Conservation (phyloP, 2,113 vertebrate genomes). For the Willisornis vidua region DNA sequence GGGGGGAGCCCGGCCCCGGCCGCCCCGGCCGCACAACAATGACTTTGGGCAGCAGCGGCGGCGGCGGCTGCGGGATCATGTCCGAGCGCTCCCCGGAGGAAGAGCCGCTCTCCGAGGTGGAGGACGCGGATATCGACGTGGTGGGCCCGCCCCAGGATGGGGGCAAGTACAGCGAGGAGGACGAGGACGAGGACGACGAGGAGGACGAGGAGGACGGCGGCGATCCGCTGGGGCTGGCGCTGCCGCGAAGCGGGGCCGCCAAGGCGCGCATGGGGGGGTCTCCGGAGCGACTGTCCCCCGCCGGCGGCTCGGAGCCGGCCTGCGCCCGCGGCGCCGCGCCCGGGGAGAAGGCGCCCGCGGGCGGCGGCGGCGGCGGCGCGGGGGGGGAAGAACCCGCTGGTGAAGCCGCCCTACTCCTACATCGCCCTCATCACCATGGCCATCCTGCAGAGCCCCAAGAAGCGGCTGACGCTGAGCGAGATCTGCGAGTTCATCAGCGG, state of each 20-base stretch:
- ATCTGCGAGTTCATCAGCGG: constrained; percentile 98
- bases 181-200: constrained; percentile 81
- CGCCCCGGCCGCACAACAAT: neutral
- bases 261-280: constrained; percentile 30
- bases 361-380: constrained; percentile 47
- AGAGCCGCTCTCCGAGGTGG: constrained; percentile 74
- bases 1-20: too few relatives aligned
- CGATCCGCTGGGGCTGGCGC: constrained; percentile 68
- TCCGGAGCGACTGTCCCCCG: constrained; percentile 25
- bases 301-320: neutral
- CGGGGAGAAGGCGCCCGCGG: constrained; percentile 2
- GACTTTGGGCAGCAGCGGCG: constrained; percentile 65
- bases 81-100: constrained; percentile 73
- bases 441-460: constrained; percentile 96
- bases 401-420: constrained; percentile 95
- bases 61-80: constrained; percentile 74
- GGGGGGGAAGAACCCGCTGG: constrained; percentile 78
- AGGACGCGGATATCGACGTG: constrained; percentile 94
- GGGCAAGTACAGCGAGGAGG: constrained; percentile 61
- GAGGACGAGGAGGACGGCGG: constrained; percentile 82
- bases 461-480: constrained; percentile 92
- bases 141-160: constrained; percentile 79
- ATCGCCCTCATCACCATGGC: constrained; percentile 97
- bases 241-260: neutral
- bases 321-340: neutral